Evolutionary conservation across 1,140 invertebrate species (phyloP).

Genomic region (Aricia agestis): DNA sequence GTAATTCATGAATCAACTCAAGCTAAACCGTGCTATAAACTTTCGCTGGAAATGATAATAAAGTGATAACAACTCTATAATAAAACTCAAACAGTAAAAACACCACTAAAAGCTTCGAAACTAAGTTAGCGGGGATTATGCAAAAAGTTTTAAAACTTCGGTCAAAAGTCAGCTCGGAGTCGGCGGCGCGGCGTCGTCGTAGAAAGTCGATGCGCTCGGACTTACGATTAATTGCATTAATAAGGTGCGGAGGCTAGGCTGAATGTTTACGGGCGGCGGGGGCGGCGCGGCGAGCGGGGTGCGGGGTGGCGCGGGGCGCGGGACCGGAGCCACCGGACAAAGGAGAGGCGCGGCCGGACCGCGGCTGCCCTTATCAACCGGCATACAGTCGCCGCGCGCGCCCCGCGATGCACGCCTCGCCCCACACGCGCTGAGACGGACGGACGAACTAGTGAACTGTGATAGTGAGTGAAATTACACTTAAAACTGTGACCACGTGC

Average conservation of each 20-base stretch:
- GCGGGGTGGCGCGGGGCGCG: slow-evolving; percentile 27
- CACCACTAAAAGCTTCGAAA: slow-evolving; percentile 9
- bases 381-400: slow-evolving; percentile 63
- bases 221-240: slow-evolving; percentile 68
- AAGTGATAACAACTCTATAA: background rate
- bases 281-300: slow-evolving; percentile 32
- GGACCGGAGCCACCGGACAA: slow-evolving; percentile 35
- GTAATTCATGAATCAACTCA: background rate
- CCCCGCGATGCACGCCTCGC: slow-evolving; percentile 51
- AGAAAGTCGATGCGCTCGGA: slow-evolving; percentile 52
- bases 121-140: slow-evolving; percentile 17
- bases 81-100: slow-evolving; percentile 1
- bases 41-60: background rate
- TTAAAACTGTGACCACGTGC: slow-evolving; percentile 42
- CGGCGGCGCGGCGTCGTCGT: slow-evolving; percentile 33
- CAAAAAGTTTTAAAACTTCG: slow-evolving; percentile 19
- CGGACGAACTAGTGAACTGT: slow-evolving; percentile 46
- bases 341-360: slow-evolving; percentile 39
- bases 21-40: background rate
- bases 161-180: slow-evolving; percentile 20
- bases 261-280: slow-evolving; percentile 45
- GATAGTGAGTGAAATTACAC: slow-evolving; percentile 53
- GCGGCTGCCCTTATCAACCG: slow-evolving; percentile 58
- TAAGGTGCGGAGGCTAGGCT: slow-evolving; percentile 61
- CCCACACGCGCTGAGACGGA: slow-evolving; percentile 28